Evolutionary conservation across 2,113 vertebrate genomes (phyloP).

Genomic region (Apistogramma diplotaenia): DNA sequence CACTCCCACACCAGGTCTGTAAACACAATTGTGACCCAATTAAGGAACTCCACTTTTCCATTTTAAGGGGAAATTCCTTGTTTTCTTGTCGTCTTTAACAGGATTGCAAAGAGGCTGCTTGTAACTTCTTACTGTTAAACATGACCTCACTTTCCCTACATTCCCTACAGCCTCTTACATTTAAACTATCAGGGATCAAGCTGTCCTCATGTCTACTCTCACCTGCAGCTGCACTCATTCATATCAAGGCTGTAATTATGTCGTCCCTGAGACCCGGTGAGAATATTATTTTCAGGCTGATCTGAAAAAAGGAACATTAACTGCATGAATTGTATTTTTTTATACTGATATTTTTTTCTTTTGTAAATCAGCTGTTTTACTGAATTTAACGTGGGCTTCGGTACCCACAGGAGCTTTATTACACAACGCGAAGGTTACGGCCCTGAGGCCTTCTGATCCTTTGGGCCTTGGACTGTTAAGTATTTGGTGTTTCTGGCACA

Average conservation of each 20-base stretch:
- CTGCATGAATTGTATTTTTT: not conserved
- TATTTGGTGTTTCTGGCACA: too few species aligned
- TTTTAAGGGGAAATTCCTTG: conserved; percentile 36
- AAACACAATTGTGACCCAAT: conserved; percentile 52
- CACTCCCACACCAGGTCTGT: conserved; percentile 41
- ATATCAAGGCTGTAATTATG: not conserved
- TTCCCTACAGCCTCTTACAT: not conserved
- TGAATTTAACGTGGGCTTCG: not conserved
- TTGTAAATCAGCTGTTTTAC: not conserved
- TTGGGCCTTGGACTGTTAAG: too few species aligned
- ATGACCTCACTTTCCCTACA: not conserved
- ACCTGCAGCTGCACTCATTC: not conserved
- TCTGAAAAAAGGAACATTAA: not conserved
- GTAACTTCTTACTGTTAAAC: conserved; percentile 42
- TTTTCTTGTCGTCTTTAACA: conserved; percentile 39
- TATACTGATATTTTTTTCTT: too few species aligned
- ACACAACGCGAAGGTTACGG: too few species aligned
- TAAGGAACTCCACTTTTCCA: conserved; percentile 41
- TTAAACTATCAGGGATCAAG: conserved; percentile 23
- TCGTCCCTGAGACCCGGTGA: not conserved
- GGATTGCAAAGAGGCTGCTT: conserved; percentile 42
- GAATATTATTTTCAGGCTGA: not conserved
- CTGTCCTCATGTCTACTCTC: conserved; percentile 62
- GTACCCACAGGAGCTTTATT: too few species aligned
- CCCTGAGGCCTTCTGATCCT: too few species aligned